Conservation (phyloP, 2,888 invertebrate genomes). For the Standfussiana lucernea region DNA sequence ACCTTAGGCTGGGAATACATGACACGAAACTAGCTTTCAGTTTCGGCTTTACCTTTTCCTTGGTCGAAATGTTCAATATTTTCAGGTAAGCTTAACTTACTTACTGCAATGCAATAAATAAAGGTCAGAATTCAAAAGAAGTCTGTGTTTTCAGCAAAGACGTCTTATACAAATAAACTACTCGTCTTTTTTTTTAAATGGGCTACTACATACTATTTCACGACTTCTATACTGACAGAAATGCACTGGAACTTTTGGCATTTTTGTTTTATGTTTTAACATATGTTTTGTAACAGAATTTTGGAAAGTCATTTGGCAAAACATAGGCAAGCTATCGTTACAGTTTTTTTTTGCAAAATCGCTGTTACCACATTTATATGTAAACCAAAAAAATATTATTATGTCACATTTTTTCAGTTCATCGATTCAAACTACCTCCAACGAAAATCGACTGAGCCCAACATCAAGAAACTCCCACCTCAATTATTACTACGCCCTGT, state of each 20-base stretch:
- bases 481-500: conserved; percentile 6
- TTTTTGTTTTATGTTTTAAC: too few relatives aligned
- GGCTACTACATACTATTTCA: neutral
- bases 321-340: too few relatives aligned
- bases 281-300: neutral
- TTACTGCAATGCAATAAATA: neutral
- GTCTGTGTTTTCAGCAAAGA: neutral
- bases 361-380: too few relatives aligned
- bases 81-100: neutral
- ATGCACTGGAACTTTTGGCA: neutral
- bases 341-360: neutral
- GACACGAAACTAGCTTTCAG: neutral
- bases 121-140: neutral
- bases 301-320: neutral
- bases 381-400: neutral
- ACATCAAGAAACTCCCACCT: neutral
- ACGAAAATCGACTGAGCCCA: neutral
- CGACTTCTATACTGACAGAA: neutral
- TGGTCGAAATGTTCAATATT: neutral
- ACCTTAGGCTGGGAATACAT: neutral
- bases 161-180: neutral
- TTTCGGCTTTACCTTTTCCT: neutral
- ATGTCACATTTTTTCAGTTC: neutral
- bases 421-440: neutral
- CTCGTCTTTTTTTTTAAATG: neutral